Evolutionary conservation across 2,797 vertebrate species (phyloP).

Genomic region (Eospalax fontanierii): DNA sequence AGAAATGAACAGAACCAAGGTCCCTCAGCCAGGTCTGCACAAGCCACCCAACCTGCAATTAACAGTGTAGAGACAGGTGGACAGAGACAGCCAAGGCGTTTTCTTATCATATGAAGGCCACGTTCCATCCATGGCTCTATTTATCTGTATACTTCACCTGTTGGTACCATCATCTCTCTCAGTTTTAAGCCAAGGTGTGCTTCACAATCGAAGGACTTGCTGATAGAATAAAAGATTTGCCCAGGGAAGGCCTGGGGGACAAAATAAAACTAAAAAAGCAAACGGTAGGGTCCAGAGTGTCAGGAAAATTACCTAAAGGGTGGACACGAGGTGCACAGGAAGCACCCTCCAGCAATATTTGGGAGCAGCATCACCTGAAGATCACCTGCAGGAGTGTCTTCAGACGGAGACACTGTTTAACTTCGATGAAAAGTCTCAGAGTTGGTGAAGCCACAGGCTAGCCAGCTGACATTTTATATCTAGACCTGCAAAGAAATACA

Average conservation of each 20-base stretch:
- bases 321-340: background rate
- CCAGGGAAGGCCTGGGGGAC: background rate
- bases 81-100: background rate
- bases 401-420: background rate
- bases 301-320: background rate
- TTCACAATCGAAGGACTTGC: background rate
- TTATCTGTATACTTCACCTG: conserved; percentile 32
- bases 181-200: conserved; percentile 33
- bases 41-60: background rate
- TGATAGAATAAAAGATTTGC: conserved; percentile 41
- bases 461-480: background rate
- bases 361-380: background rate
- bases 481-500: background rate
- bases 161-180: conserved; percentile 49
- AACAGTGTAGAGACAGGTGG: conserved; percentile 47
- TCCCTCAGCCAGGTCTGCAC: background rate
- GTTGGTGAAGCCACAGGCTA: background rate
- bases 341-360: background rate
- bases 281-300: background rate
- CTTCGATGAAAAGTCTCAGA: background rate
- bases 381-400: background rate
- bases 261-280: background rate
- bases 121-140: conserved; percentile 31
- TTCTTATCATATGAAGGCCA: background rate
- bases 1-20: background rate